phyloP scores from a whole-genome alignment of 2,797 vertebrate genomes.

The Enteromius argenteus region DNA sequence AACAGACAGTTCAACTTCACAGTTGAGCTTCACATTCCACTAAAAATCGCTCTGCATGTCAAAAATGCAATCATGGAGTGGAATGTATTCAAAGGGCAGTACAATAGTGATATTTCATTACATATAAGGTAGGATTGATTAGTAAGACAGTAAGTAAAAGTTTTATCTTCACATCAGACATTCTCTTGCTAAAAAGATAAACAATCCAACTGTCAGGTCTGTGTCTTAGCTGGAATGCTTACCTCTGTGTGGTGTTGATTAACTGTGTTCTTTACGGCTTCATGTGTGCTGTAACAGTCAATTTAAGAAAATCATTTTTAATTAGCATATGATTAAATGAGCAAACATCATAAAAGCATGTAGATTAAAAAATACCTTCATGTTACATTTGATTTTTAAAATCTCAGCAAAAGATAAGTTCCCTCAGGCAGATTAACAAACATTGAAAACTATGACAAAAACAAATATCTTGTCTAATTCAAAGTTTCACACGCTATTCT shows the following conservation, averaged over 20 bases:
- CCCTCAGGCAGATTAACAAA: conserved; percentile 20
- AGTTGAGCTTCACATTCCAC: conserved; percentile 22
- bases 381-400: background rate
- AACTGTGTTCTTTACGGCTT: conserved; percentile 18
- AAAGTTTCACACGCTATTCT: conserved; percentile 37
- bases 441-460: conserved; percentile 9
- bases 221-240: conserved; percentile 16
- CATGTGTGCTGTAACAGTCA: conserved; percentile 23
- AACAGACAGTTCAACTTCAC: conserved; percentile 29
- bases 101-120: background rate
- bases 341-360: background rate
- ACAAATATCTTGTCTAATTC: background rate
- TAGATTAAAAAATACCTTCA: background rate
- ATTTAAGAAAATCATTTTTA: conserved; percentile 17
- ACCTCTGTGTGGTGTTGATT: conserved; percentile 47
- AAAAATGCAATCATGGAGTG: background rate
- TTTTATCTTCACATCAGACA: background rate
- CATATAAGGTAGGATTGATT: background rate
- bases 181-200: background rate
- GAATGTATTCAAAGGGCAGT: background rate
- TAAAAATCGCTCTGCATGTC: background rate
- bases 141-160: background rate
- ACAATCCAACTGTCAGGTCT: background rate
- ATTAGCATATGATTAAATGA: background rate
- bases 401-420: background rate